Base-by-base conservation (phyloP, 2,888 invertebrate species). In the Dicroscelio sp. region DNA sequence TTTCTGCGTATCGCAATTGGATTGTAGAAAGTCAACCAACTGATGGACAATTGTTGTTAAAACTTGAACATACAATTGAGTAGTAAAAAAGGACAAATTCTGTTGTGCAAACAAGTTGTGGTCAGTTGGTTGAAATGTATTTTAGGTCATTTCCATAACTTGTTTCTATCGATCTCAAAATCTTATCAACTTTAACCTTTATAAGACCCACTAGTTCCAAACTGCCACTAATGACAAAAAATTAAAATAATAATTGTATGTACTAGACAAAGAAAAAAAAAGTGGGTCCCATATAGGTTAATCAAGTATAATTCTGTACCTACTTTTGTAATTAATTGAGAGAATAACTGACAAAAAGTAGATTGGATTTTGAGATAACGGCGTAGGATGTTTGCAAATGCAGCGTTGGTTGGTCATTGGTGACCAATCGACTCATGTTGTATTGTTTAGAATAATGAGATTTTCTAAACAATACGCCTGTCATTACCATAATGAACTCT, bases 1-100 rank as follows among this genome's bases (percentile, higher is more conserved):
- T 94, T 94, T 83, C 89, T 90, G 92, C 94, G 93, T 90, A 92
- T 83, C 94, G 95, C 93, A 92, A 94, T 93, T 94, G 93, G 93
- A 92, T 73, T 91, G 78, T 92, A 92, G 92, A 93, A 87, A 86
- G 82, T 92, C 83, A 86, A 93, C 93, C 88, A n/a, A n/a, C n/a
- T n/a, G n/a, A n/a, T n/a, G n/a, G n/a, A n/a, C n/a, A n/a, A n/a
- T n/a, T n/a, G n/a, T n/a, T n/a, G n/a, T n/a, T n/a, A n/a, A n/a
- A n/a, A n/a, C n/a, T n/a, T n/a, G n/a, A n/a, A n/a, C n/a, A n/a
- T n/a, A n/a, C n/a, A n/a, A n/a, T n/a, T n/a, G n/a, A n/a, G n/a
- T n/a, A n/a, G n/a, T n/a, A n/a, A n/a, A n/a, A n/a, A n/a, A n/a
- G n/a, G n/a, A n/a, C n/a, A n/a, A n/a, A n/a, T n/a, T n/a, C n/a